Base-by-base conservation (phyloP, 2,113 vertebrate genomes). In the Paraplagusia blochii region DNA sequence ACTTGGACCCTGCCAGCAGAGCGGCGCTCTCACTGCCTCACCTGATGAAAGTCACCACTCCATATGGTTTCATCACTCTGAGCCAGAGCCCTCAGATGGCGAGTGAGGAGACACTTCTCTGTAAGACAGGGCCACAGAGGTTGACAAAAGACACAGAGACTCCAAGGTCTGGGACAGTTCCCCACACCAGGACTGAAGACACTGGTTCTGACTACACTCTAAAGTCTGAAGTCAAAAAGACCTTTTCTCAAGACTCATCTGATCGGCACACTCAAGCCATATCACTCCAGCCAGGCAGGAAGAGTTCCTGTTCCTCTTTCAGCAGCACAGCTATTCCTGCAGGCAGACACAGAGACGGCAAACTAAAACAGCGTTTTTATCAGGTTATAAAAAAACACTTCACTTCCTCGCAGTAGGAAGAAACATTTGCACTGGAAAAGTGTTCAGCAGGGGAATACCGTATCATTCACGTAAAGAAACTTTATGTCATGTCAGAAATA, bases 21-120 rank as follows among this genome's bases (percentile, higher is more conserved):
- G 86, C 80, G 0, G 86, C 86, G 10, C 83, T 92, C 74, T 91
- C 92, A 53, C 75, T 85, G 53, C 78, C 84, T 2, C 92, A 93
- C 16, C 66, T 94, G 3, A 57, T 85, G 60, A 89, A 68, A 48
- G 80, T 92, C 70, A 88, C 85, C 72, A 88, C 81, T 0, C 86
- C 88, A 0, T 92, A 92, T 0, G 89, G 90, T 55, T 92, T 93
- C 44, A 11, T 82, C 66, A 89, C 87, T 14, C 66, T 91, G 55
- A 87, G 86, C n/a, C 80, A 91, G 58, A 94, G 89, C 54, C 90
- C 92, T 0, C 90, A 91, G 62, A 90, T 93, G 81, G 86, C 72
- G 8, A 57, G 55, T 0, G 89, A 94, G 46, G 93, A 93, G 83
- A 88, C 64, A 0, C 72, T 92, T 11, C 90, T 93, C 63, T 90